These are phyloP conservation scores for Hoplostethus atlanticus DNA, from an alignment of 2,797 vertebrate species.

Conservation along the genomic window DNA sequence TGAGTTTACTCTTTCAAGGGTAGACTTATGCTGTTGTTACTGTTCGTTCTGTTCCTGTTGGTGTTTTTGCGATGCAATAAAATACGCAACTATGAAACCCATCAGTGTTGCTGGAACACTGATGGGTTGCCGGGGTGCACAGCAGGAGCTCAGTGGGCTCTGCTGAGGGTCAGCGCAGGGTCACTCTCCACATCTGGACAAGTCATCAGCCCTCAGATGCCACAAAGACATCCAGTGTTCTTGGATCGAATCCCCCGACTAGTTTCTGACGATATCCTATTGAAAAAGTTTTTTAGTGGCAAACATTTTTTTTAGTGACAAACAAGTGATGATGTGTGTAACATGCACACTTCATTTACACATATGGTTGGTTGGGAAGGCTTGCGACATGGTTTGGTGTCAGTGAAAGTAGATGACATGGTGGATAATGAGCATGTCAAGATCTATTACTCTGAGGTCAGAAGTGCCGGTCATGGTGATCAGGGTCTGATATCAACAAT, in stretches of 20 bases:
- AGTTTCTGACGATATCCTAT: slow-evolving; percentile 17
- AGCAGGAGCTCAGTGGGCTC: slow-evolving; percentile 57
- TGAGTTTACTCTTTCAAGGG: not conserved
- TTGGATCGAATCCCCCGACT: slow-evolving; percentile 3
- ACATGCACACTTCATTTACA: not conserved
- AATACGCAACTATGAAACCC: slow-evolving; percentile 45
- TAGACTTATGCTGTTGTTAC: slow-evolving; percentile 7
- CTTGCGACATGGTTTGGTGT: not conserved
- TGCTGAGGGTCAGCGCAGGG: slow-evolving; percentile 67
- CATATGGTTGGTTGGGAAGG: not conserved
- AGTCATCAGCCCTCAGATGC: slow-evolving; percentile 74
- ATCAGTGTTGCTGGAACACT: slow-evolving; percentile 37
- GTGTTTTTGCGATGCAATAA: slow-evolving; percentile 21
- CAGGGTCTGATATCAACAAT: slow-evolving; percentile 64
- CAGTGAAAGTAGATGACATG: slow-evolving; percentile 60
- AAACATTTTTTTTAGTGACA: slow-evolving; percentile 12
- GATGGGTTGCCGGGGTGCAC: slow-evolving; percentile 41
- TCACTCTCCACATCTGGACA: slow-evolving; percentile 82
- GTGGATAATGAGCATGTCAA: slow-evolving; percentile 67
- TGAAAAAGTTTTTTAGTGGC: slow-evolving; percentile 9
- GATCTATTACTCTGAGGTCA: slow-evolving; percentile 70
- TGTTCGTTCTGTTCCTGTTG: slow-evolving; percentile 5
- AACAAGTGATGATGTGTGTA: slow-evolving; percentile 5
- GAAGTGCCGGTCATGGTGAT: slow-evolving; percentile 71
- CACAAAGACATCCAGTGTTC: slow-evolving; percentile 63